Base-by-base conservation (phyloP, 2,888 invertebrate genomes). In the Aleiodes leptofemur region DNA sequence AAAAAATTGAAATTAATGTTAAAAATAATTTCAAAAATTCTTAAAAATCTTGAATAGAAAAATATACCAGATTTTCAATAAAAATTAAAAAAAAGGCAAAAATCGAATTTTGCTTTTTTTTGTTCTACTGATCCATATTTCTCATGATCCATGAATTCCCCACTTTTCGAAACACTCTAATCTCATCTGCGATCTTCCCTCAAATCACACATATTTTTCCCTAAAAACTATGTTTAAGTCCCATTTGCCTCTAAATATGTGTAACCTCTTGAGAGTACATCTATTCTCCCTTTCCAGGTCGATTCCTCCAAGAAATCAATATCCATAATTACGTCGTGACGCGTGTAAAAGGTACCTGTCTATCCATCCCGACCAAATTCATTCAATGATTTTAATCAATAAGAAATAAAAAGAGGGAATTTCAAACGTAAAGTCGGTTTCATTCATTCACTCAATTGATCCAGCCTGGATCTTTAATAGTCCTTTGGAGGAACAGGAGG, bases 281-380 rank as follows among this genome's bases (percentile, higher is more conserved):
- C 51, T 57, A 59, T 72, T 61, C 69, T 56, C 50, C 69, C 29
- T 64, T 34, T 50, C 16, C 38, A n/a, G 66, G 23, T 38, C 34
- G 69, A 34, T 76, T 79, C 78, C 75, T 79, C 76, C 74, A 80
- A 23, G 77, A 83, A 84, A 86, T 86, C 86, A 83, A 86, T 86
- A 86, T 83, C 84, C 83, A 83, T 85, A 86, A 86, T 85, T 85
- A 84, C 82, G 83, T 83, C 80, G 80, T 82, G 78, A 82, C 80
- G 79, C 82, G 78, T 74, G 16, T 55, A 69, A 69, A 56, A 56
- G 16, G n/a, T 56, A 71, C 56, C 70, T 56, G 56, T 13, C 29
- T 29, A 55, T 38, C 7, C 55, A 23, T 34, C 14, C 34, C 13
- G 53, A 31, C 51, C 53, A 53, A 51, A 23, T 23, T 53, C 51